Evolutionary conservation across 1,140 invertebrate species (phyloP).

Genomic region (Drosophila suzukii): DNA sequence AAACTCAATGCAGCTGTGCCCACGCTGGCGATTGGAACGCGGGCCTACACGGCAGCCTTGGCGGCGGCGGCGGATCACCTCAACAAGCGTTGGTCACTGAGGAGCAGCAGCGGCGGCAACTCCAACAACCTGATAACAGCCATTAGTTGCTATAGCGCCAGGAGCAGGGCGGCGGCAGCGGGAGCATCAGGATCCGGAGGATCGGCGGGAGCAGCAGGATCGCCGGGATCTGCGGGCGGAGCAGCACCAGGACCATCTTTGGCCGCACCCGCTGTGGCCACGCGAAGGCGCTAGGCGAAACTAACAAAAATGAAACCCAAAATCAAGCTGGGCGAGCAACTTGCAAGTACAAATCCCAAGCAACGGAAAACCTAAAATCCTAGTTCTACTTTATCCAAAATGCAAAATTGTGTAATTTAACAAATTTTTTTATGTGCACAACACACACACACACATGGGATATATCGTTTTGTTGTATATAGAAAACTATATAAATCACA

Average conservation of each 20-base stretch:
- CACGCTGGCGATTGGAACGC: conserved; percentile 64
- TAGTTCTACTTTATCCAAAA: conserved; percentile 18
- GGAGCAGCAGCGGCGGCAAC: conserved; percentile 51
- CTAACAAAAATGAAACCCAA: not conserved
- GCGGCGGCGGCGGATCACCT: conserved; percentile 64
- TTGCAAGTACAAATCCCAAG: conserved; percentile 58
- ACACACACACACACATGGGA: conserved; percentile 12
- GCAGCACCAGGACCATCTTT: not conserved
- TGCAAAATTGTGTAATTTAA: conserved; percentile 1
- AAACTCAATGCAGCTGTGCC: conserved; percentile 56
- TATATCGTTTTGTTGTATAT: conserved; percentile 20
- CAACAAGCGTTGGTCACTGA: conserved; percentile 66
- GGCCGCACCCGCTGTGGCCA: conserved; percentile 3
- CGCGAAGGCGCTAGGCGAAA: conserved; percentile 29
- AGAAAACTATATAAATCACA: conserved; percentile 17
- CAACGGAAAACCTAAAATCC: conserved; percentile 36
- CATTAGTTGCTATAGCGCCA: conserved; percentile 57
- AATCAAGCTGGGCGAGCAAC: conserved; percentile 33
- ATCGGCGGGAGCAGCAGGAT: conserved; percentile 2
- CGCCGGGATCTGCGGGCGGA: not conserved
- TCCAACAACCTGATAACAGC: conserved; percentile 37
- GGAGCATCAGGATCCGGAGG: not conserved
- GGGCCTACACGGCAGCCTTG: conserved; percentile 66
- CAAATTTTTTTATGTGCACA: conserved; percentile 24
- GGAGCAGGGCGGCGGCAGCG: conserved; percentile 26